phyloP scores from a whole-genome alignment of 1,140 invertebrate species.

The Bombus consobrinus region DNA sequence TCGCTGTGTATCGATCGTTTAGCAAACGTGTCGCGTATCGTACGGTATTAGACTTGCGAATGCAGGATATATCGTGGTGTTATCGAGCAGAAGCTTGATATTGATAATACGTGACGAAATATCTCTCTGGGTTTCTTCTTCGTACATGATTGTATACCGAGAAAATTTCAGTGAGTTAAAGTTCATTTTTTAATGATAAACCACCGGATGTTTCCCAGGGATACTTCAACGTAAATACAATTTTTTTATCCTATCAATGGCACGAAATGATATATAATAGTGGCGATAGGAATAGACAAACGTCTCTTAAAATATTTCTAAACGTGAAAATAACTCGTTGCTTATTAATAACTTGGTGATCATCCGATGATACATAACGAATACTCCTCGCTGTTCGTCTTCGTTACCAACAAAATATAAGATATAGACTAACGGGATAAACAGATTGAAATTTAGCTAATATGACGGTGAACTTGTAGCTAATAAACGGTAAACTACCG shows the following conservation, averaged over 20 bases:
- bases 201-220: too few relatives aligned
- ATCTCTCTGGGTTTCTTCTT: slow-evolving; percentile 13
- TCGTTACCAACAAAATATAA: too few relatives aligned
- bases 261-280: background rate
- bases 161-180: background rate
- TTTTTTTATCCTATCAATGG: background rate
- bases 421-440: too few relatives aligned
- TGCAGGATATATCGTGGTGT: background rate
- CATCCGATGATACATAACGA: background rate
- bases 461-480: too few relatives aligned
- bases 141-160: background rate
- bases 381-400: background rate
- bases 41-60: slow-evolving; percentile 29
- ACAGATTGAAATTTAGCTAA: too few relatives aligned
- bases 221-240: too few relatives aligned
- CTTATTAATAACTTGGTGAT: background rate
- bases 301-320: background rate
- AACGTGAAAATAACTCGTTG: background rate
- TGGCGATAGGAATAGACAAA: background rate
- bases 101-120: slow-evolving; percentile 50
- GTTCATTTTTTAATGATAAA: too few relatives aligned
- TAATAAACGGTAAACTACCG: background rate
- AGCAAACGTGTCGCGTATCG: background rate
- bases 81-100: slow-evolving; percentile 29
- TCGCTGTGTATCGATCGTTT: slow-evolving; percentile 20